Percentiles rank a stretch among this genome's conserved stretches.
These are phyloP conservation scores for Ophion ventricosus DNA, from an alignment of 2,888 invertebrate genomes.

Conservation along the genomic window DNA sequence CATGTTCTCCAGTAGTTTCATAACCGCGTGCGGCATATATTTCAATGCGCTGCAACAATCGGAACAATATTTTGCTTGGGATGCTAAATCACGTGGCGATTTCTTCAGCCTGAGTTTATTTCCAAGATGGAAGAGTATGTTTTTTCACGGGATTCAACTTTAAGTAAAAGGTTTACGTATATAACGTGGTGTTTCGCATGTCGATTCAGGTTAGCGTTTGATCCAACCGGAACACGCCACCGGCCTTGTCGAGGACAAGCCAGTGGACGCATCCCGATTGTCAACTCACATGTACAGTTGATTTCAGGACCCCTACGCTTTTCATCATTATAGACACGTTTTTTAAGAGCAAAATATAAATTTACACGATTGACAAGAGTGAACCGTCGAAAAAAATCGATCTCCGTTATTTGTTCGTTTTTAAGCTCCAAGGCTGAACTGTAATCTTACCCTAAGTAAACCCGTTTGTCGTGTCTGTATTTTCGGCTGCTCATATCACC, in stretches of 20 bases:
- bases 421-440: background rate
- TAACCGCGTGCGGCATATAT: slow-evolving; percentile 99
- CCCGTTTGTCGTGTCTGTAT: slow-evolving; percentile 99
- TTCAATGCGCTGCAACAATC: slow-evolving; percentile 91
- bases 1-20: slow-evolving; percentile 99
- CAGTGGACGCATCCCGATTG: slow-evolving; percentile 69
- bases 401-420: background rate
- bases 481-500: slow-evolving; percentile 99
- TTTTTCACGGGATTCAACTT: background rate
- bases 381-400: background rate
- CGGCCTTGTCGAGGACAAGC: slow-evolving; percentile 77
- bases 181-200: slow-evolving; percentile 17
- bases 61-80: background rate
- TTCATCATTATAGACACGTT: slow-evolving; percentile 77
- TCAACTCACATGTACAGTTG: slow-evolving; percentile 80
- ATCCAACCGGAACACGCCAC: slow-evolving; percentile 74
- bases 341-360: background rate
- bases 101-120: too few species aligned
- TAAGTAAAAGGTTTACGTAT: background rate
- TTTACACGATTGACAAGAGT: background rate
- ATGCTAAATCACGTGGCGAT: too few species aligned
- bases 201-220: slow-evolving; percentile 75
- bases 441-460: slow-evolving; percentile 92
- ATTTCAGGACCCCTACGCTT: slow-evolving; percentile 83
- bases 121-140: background rate